phyloP scores from a whole-genome alignment of 2,113 vertebrate genomes.

The Gavialis gangeticus region DNA sequence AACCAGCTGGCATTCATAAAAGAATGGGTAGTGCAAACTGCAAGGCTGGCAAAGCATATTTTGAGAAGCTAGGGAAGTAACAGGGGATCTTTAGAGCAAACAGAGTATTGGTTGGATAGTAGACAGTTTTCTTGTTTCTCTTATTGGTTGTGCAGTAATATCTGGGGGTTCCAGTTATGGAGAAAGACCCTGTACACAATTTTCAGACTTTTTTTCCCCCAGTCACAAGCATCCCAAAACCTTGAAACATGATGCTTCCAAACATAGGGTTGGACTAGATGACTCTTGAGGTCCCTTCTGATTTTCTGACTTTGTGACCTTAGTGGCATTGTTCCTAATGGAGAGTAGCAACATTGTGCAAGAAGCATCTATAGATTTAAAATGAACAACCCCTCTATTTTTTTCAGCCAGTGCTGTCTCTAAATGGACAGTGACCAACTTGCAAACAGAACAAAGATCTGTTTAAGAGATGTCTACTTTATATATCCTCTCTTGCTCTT shows the following conservation, averaged over 20 bases:
- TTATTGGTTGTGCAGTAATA: too few relatives aligned
- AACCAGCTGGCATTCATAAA: rapidly evolving
- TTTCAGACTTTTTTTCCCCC: not conserved
- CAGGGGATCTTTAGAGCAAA: not conserved
- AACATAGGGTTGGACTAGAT: not conserved
- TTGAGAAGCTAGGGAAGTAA: not conserved
- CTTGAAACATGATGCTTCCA: not conserved
- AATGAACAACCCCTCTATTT: rapidly evolving
- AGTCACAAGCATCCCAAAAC: not conserved
- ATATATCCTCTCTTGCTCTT: not conserved
- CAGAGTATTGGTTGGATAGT: rapidly evolving
- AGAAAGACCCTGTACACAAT: not conserved
- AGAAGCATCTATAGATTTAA: not conserved
- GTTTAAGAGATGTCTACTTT: not conserved
- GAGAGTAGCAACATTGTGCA: not conserved
- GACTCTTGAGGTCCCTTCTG: not conserved
- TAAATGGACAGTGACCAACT: not conserved
- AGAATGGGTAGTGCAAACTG: not conserved
- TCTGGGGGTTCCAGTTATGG: too few relatives aligned
- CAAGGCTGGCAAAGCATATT: rapidly evolving
- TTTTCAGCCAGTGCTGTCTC: not conserved
- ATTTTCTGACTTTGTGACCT: not conserved
- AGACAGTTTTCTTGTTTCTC: not conserved
- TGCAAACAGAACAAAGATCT: not conserved
- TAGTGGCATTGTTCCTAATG: not conserved